Conservation (phyloP, 2,797 vertebrate species). For the Pygocentrus nattereri region DNA sequence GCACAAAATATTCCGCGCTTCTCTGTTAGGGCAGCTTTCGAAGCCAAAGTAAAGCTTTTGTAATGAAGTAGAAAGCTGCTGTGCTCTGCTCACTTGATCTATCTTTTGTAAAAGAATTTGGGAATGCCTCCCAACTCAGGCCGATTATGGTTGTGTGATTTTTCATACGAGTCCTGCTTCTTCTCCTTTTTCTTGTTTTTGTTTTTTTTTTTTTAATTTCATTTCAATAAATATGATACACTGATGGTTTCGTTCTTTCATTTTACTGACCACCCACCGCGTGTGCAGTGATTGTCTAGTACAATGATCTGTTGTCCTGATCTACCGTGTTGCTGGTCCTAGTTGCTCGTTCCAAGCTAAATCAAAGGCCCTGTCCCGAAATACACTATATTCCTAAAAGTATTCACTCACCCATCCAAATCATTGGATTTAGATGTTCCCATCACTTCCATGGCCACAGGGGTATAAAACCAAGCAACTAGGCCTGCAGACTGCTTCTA, state of each 20-base stretch:
- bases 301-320: no score
- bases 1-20: not conserved
- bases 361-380: no score
- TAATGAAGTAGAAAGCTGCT: not conserved
- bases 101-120: not conserved
- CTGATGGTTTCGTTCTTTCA: not conserved
- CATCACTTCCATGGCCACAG: no score
- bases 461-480: no score
- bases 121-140: constrained; percentile 1
- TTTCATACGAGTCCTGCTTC: not conserved
- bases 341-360: no score
- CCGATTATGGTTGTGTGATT: not conserved
- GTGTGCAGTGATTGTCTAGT: not conserved
- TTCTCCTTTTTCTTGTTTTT: not conserved
- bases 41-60: not conserved
- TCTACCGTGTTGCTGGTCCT: no score
- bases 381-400: no score
- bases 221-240: constrained; percentile 1
- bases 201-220: no score
- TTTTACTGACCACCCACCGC: not conserved
- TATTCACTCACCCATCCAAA: no score
- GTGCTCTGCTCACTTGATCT: not conserved
- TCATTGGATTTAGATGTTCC: no score
- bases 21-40: not conserved
- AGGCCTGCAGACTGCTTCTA: no score